Evolutionary conservation across 2,113 vertebrate genomes (phyloP), one percentile per base, ranked within the genome.

Genomic region (Scopus umbretta): DNA sequence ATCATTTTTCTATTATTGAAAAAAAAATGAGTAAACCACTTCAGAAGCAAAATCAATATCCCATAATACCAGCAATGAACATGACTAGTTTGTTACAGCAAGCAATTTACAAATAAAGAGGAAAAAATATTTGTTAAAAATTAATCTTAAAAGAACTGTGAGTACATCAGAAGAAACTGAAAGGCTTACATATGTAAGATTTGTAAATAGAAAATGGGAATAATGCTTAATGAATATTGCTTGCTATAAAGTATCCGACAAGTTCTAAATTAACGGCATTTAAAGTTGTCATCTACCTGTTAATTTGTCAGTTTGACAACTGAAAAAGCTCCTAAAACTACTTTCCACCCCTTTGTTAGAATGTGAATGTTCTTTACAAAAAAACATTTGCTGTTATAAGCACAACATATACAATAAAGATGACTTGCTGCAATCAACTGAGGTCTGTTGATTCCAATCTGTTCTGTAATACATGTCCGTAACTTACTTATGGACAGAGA

Each of bases 401-500:
- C 12, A 42, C 17, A 68, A 53, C 5, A n/a, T 36, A 36, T 16
- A 56, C 10, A 17, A 52, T 19, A 63, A 58, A 45, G 8, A 36
- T 30, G 21, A 70, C 43, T n/a, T 47, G 21, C 53, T 68, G 21
- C 25, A 68, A 66, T 52, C 38, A 50, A 6, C 18, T 14, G 42
- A 47, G 16, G 30, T 56, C 30, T 45, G 5, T 71, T 75, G 29
- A 59, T 73, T 84, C 19, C 12, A 36, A 16, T 55, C 30, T 66
- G 19, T 27, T 75, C 36, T 49, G 26, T 22, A 23, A 11, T 6
- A 7, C 1, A 0, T 45, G 42, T 15, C 47, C 3, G 1, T 43
- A 56, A 55, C 10, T 13, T 8, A 58, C 7, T 47, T 40, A 26
- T 2, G 10, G 38, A 70, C 34, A 70, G 49, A 89, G 42, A 74